Percentiles rank a stretch among this genome's conserved stretches.
These are phyloP conservation scores for Adelognathus sp. DNA, from an alignment of 2,888 invertebrate genomes.

Conservation along the genomic window DNA sequence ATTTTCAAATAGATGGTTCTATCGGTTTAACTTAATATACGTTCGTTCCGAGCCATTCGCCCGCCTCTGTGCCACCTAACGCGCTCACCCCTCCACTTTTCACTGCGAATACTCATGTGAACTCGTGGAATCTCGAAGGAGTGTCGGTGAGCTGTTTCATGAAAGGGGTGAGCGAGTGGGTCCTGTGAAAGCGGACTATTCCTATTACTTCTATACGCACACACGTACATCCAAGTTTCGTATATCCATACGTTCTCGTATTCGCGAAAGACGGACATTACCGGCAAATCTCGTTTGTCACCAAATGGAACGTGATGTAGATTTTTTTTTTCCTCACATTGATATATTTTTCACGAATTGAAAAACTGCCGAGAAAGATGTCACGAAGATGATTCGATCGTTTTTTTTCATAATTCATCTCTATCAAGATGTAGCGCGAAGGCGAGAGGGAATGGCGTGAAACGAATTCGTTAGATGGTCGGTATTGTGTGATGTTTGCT, in stretches of 20 bases:
- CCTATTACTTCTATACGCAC: not conserved
- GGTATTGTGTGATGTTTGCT: conserved; percentile 79
- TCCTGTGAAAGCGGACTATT: conserved; percentile 16
- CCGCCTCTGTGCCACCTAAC: not conserved
- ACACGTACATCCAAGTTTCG: not conserved
- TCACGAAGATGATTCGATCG: not conserved
- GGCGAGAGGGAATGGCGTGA: not conserved
- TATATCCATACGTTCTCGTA: conserved; percentile 7
- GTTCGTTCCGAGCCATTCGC: conserved; percentile 56
- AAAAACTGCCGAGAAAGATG: not conserved
- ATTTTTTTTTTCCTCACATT: not conserved
- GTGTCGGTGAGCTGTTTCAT: not conserved
- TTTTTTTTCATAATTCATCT: not conserved
- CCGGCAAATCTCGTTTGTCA: conserved; percentile 15
- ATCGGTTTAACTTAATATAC: conserved; percentile 51
- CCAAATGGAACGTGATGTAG: conserved; percentile 9
- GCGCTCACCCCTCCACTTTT: not conserved
- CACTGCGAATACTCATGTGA: conserved; percentile 44
- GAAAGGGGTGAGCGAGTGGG: conserved; percentile 6
- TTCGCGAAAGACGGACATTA: not conserved
- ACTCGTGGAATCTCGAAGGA: conserved; percentile 1
- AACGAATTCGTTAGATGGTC: conserved; percentile 46
- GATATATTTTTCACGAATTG: not conserved
- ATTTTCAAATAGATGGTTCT: conserved; percentile 55
- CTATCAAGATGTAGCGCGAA: not conserved